Evolutionary conservation across 2,113 vertebrate species (phyloP).

Genomic region (Microcebus ravelobensis): DNA sequence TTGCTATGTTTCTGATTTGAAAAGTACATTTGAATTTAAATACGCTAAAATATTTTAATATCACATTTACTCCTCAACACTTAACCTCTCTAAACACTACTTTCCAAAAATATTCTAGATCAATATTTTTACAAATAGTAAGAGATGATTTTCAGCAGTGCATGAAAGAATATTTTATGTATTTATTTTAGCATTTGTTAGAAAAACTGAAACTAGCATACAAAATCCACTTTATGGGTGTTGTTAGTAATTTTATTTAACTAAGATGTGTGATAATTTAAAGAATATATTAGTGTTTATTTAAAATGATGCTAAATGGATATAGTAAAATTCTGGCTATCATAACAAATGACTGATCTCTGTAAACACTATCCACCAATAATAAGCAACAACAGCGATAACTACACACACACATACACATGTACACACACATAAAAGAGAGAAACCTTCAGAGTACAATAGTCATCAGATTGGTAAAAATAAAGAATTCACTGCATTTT

Average conservation of each 20-base stretch:
- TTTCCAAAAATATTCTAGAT: background rate
- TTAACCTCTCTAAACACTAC: background rate
- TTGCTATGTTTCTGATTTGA: background rate
- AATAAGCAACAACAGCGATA: background rate
- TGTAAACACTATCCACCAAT: background rate
- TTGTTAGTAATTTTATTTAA: background rate
- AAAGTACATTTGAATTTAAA: background rate
- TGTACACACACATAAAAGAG: background rate
- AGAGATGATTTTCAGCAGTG: background rate
- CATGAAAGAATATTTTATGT: background rate
- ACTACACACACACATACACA: background rate
- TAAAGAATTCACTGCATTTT: background rate
- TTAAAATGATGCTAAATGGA: background rate
- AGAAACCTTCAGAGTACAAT: background rate
- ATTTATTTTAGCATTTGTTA: background rate
- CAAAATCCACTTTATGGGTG: background rate
- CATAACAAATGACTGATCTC: background rate
- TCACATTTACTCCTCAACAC: background rate
- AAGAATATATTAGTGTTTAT: background rate
- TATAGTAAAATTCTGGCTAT: background rate
- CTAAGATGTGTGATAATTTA: background rate
- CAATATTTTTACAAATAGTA: slow-evolving; percentile 3
- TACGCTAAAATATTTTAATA: background rate
- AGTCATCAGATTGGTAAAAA: background rate
- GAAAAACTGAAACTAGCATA: slow-evolving; percentile 20